Conservation (phyloP, 2,797 vertebrate genomes). For the Channa striata region DNA sequence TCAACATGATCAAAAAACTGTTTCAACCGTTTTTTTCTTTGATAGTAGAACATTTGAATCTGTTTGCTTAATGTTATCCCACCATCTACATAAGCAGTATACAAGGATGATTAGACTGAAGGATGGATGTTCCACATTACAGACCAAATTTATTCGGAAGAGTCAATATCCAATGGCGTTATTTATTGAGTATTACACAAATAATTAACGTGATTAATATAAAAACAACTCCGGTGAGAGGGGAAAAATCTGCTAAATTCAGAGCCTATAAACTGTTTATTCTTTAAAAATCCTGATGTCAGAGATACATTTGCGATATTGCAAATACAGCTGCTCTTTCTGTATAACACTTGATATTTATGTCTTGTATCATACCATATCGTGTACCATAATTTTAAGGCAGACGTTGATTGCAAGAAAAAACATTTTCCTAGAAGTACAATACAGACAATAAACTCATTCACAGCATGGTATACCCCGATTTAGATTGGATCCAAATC, state of each 20-base stretch:
- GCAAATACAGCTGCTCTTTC: constrained; percentile 52
- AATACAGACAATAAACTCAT: constrained; percentile 22
- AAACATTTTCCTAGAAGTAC: constrained; percentile 4
- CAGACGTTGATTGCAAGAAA: constrained; percentile 67
- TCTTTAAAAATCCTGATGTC: constrained; percentile 58
- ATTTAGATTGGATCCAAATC: constrained; percentile 65
- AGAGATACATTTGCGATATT: constrained; percentile 50
- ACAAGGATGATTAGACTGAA: no score
- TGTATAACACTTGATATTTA: constrained; percentile 53
- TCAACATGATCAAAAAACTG: no score
- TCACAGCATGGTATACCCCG: constrained; percentile 65
- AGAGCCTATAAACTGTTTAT: constrained; percentile 27
- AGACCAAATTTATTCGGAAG: constrained; percentile 31
- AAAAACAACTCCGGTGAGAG: constrained; percentile 57
- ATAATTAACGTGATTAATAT: constrained; percentile 72
- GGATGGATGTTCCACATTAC: no score
- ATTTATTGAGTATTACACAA: constrained; percentile 72
- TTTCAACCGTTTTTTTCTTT: not conserved
- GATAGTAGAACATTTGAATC: not conserved
- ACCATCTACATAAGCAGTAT: no score
- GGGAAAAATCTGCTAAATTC: constrained; percentile 47
- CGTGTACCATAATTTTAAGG: constrained; percentile 70
- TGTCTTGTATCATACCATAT: no score
- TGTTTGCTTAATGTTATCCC: no score
- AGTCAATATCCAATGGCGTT: constrained; percentile 34